These are phyloP conservation scores for Leptogaster cylindrica DNA, from an alignment of 2,888 invertebrate species.

Conservation along the genomic window DNA sequence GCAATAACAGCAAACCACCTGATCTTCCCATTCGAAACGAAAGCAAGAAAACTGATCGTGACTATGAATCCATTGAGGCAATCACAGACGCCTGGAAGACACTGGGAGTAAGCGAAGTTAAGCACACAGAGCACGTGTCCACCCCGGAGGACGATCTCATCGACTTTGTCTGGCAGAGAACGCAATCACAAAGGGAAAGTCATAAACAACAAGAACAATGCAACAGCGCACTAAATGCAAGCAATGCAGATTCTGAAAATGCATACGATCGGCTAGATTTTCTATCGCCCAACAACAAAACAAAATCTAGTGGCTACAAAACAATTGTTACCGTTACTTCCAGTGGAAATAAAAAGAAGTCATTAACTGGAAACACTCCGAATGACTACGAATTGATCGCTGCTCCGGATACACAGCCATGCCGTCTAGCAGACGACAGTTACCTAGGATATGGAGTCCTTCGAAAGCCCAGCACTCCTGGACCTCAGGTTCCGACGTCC, in stretches of 20 bases:
- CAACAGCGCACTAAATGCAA: constrained; percentile 58
- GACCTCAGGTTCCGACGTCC: constrained; percentile 65
- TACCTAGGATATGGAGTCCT: constrained; percentile 81
- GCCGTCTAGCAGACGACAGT: constrained; percentile 79
- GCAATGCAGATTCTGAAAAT: constrained; percentile 51
- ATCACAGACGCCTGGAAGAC: constrained; percentile 83
- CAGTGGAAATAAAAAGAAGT: constrained; percentile 57
- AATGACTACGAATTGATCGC: constrained; percentile 81
- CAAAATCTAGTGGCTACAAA: constrained; percentile 73
- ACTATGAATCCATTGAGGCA: constrained; percentile 78
- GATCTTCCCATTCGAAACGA: constrained; percentile 57
- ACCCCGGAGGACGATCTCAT: constrained; percentile 58
- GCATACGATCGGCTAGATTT: constrained; percentile 81
- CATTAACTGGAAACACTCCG: constrained; percentile 62
- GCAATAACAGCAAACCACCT: constrained; percentile 50
- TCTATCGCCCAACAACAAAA: constrained; percentile 78
- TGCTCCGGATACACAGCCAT: constrained; percentile 69
- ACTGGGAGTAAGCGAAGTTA: constrained; percentile 75
- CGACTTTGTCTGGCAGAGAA: constrained; percentile 62
- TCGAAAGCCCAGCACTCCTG: constrained; percentile 69
- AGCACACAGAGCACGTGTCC: constrained; percentile 69
- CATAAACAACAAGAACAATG: constrained; percentile 63
- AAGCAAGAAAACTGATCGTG: constrained; percentile 53
- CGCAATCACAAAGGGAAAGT: constrained; percentile 60
- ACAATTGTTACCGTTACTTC: constrained; percentile 71